phyloP scores from a whole-genome alignment of 2,888 invertebrate genomes.

The Polydrusus pterygomalis region DNA sequence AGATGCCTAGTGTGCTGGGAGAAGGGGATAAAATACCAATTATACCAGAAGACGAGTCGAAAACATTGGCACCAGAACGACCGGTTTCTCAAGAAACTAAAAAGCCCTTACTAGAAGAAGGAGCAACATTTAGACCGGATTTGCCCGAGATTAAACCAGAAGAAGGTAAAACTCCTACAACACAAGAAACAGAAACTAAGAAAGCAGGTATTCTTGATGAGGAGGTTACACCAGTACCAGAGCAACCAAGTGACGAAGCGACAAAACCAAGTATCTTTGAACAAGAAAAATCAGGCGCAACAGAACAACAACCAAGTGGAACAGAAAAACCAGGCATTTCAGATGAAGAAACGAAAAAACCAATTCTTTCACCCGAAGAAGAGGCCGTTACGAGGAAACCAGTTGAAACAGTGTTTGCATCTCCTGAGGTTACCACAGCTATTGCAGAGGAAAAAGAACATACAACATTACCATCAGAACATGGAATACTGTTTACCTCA shows the following conservation, averaged over 20 bases:
- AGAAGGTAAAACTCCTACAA: slow-evolving; percentile 31
- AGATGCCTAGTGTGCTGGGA: background rate
- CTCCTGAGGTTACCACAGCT: slow-evolving; percentile 48
- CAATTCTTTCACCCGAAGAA: slow-evolving; percentile 23
- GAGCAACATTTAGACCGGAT: slow-evolving; percentile 1
- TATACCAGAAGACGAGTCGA: slow-evolving; percentile 20
- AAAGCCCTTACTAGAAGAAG: slow-evolving; percentile 13
- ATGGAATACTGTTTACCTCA: slow-evolving; percentile 44
- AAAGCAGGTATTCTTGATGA: slow-evolving; percentile 19
- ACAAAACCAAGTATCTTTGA: slow-evolving; percentile 11
- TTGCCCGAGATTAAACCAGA: slow-evolving; percentile 25
- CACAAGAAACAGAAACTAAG: slow-evolving; percentile 29
- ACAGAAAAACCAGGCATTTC: slow-evolving; percentile 15
- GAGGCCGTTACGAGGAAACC: slow-evolving; percentile 24
- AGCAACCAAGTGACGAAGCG: background rate
- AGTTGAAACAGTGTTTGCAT: slow-evolving; percentile 27
- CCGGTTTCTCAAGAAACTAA: slow-evolving; percentile 9
- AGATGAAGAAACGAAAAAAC: slow-evolving; percentile 7
- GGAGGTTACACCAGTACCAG: slow-evolving; percentile 20
- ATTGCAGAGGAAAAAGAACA: slow-evolving; percentile 37
- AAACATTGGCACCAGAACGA: slow-evolving; percentile 22
- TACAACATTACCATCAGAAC: slow-evolving; percentile 36
- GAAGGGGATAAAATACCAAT: slow-evolving; percentile 23
- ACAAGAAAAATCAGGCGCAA: background rate
- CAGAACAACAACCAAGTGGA: slow-evolving; percentile 17